Conservation (phyloP, 2,113 vertebrate species). For the Telmatochromis sp. region DNA sequence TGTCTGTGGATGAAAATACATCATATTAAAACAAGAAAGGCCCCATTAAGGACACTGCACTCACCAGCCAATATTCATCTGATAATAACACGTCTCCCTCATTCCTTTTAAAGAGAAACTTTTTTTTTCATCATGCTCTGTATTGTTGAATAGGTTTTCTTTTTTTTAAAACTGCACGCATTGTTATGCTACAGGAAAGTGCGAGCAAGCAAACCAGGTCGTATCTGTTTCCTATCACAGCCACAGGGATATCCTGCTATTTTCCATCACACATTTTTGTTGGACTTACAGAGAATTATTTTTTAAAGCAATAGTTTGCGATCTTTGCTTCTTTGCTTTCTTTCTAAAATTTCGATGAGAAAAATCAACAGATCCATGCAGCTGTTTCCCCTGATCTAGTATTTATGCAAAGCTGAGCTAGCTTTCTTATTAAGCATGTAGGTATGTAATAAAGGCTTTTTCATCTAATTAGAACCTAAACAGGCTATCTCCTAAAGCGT, state of each 20-base stretch:
- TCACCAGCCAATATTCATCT: neutral
- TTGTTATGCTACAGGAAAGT: neutral
- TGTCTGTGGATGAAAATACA: slow-evolving; percentile 69
- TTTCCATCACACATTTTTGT: neutral
- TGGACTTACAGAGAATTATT: neutral
- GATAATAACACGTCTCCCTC: neutral
- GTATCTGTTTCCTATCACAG: neutral
- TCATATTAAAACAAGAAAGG: neutral
- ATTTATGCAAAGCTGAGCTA: neutral
- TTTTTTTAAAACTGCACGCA: neutral
- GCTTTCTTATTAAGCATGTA: neutral
- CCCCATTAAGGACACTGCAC: neutral
- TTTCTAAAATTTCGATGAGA: neutral
- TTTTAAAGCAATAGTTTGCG: neutral
- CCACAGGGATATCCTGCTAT: neutral
- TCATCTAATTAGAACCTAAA: neutral
- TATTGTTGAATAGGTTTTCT: neutral
- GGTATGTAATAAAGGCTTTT: neutral
- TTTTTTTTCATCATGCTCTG: neutral
- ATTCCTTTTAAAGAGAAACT: neutral
- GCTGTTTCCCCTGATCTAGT: neutral
- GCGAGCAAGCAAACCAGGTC: neutral
- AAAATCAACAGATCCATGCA: neutral
- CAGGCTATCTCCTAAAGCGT: neutral
- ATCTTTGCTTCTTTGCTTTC: neutral